A percentile compares a stretch with the other conserved stretches of the same genome.
Evolutionary conservation across 2,113 vertebrate genomes (phyloP).

Genomic region (Pelecanus crispus): DNA sequence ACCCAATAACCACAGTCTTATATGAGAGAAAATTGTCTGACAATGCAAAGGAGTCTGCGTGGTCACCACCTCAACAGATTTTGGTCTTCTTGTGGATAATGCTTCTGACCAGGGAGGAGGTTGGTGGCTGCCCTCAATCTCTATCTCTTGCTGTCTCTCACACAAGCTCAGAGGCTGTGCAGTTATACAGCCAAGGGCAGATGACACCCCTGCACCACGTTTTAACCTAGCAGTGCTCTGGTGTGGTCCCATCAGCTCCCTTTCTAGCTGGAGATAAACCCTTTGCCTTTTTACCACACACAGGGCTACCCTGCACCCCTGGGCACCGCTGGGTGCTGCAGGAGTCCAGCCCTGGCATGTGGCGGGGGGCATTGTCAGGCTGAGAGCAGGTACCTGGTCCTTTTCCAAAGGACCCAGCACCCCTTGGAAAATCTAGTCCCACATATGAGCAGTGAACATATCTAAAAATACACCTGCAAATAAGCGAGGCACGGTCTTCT

Average conservation of each 20-base stretch:
- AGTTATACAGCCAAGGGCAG: neutral
- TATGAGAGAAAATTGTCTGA: neutral
- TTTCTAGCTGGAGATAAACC: neutral
- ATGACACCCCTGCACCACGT: fast-evolving
- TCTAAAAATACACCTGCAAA: neutral
- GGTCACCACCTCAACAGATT: neutral
- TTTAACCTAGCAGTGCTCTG: neutral
- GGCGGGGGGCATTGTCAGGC: neutral
- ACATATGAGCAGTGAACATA: neutral
- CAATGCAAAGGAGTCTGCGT: neutral
- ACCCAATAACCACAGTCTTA: neutral
- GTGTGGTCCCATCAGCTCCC: neutral
- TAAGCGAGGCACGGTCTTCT: neutral
- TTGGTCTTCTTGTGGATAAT: neutral
- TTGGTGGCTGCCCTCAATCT: neutral
- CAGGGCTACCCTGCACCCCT: neutral
- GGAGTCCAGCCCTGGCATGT: fast-evolving
- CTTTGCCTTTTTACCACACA: neutral
- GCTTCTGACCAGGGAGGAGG: neutral
- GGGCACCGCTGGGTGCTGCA: neutral
- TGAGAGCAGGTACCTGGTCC: neutral
- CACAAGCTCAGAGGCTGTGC: neutral
- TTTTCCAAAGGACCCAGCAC: neutral
- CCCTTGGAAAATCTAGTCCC: neutral
- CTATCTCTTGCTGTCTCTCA: neutral